Evolutionary conservation across 2,113 vertebrate species (phyloP), one percentile per base, ranked within the genome.

Genomic region (Oncorhynchus clarkii): DNA sequence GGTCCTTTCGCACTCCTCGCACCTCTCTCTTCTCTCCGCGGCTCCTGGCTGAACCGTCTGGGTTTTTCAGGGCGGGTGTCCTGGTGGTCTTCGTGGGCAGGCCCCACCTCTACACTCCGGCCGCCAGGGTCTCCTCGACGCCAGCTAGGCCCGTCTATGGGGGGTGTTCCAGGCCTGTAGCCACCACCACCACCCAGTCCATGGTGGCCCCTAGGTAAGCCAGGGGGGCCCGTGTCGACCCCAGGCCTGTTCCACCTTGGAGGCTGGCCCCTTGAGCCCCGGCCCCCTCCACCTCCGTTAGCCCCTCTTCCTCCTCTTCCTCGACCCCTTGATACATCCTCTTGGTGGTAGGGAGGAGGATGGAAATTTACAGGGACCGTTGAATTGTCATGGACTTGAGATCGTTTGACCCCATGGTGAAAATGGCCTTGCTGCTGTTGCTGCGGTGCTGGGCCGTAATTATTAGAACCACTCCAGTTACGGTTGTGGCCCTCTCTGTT

Each of bases 241-340:
- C 84, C 93, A 70, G 93, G 81, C 70, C 92, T 95, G 73, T 95
- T 94, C 87, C 93, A 91, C 34, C 92, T 90, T 51, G 95, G 91
- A 81, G 66, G 89, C 76, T 89, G 94, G 78, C 92, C 86, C 45
- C 76, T 66, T 24, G 4, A 62, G 2, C 78, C 76, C 39, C 12
- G 24, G 54, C 51, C 70, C 6, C 67, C 71, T 20, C 87, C 77
- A 51, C 74, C 66, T 45, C 72, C 72, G 4, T 66, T 70, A 59
- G 87, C 82, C 22, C 89, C 90, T 74, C 89, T 79, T 0, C 88
- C 87, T 6, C 91, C 90, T 68, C 86, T 72, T 66, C 88, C 90
- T 88, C 88, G 93, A 79, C 82, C 85, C 66, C 78, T 82, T 77
- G 82, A 78, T 74, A 85, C 85, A 72, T 80, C 86, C 20, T 79